Evolutionary conservation across 2,797 vertebrate species (phyloP), one percentile per base, ranked within the genome.

Genomic region (Pantherophis alleghaniensis): DNA sequence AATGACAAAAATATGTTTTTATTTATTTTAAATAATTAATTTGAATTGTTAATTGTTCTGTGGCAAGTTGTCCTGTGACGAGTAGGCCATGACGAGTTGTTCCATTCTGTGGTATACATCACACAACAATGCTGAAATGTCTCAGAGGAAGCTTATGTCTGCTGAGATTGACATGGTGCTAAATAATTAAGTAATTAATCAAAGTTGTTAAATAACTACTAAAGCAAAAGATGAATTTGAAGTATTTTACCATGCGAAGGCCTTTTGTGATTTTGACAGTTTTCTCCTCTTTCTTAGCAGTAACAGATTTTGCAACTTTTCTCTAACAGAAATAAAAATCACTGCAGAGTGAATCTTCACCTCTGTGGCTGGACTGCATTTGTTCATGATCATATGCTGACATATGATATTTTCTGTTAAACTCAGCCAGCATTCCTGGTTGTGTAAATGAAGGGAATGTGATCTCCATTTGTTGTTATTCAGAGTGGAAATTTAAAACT

Each of bases 401-500:
- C 14, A 83, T 59, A n/a, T 26, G 20, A 2, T 16, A 14, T 90
- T 55, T 42, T 57, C 14, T 4, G n/a, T 86, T 86, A 12, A 86
- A 53, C 4, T 74, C 69, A 74, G 0, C 7, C 14, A 37, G 16
- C n/a, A 37, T 32, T 74, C 32, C 14, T 74, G 66, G n/a, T 32
- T 37, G n/a, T 16, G 32, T 74, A 74, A 74, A 20, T 3, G 3
- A 37, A 74, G 16, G 32, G 69, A 74, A 37, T 37, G 69, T 37
- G 11, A 37, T 37, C 14, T 37, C 69, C 6, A 37, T 37, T 74
- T 37, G 66, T 37, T 74, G 16, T 37, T 74, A 74, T 74, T 20
- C 42, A 87, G 93, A 74, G 56, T 53, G 9, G 83, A 86, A 55
- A 20, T 96, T 89, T 94, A 90, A 95, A 92, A 92, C 89, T 56